phyloP scores from a whole-genome alignment of 2,888 invertebrate genomes.

The Celastrina argiolus region DNA sequence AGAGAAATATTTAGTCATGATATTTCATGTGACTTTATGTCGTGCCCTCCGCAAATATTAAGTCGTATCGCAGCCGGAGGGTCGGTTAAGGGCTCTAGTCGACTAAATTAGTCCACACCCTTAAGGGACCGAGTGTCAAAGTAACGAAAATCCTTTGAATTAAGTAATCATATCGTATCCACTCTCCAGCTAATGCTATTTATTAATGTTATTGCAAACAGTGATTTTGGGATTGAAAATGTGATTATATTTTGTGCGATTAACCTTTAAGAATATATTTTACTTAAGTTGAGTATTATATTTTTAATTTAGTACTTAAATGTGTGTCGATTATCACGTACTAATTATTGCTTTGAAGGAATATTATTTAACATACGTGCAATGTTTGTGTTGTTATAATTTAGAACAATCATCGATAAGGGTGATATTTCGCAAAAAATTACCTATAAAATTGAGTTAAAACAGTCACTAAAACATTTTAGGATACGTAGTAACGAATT shows the following conservation, averaged over 20 bases:
- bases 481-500: too few relatives aligned
- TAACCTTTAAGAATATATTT: too few relatives aligned
- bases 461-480: too few relatives aligned
- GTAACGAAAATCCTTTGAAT: slow-evolving; percentile 17
- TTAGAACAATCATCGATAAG: too few relatives aligned
- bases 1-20: background rate
- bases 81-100: background rate
- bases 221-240: background rate
- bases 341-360: too few relatives aligned
- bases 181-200: background rate
- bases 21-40: background rate
- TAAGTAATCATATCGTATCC: slow-evolving; percentile 12
- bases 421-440: too few relatives aligned
- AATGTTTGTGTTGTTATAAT: too few relatives aligned
- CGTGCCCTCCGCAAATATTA: background rate
- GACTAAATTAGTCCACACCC: slow-evolving; percentile 7
- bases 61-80: slow-evolving; percentile 5
- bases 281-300: too few relatives aligned
- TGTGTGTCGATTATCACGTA: too few relatives aligned
- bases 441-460: too few relatives aligned
- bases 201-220: background rate
- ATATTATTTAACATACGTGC: too few relatives aligned
- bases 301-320: too few relatives aligned
- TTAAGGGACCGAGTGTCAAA: slow-evolving; percentile 4
- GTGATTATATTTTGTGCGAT: background rate